These are phyloP conservation scores for Gobius niger DNA, from an alignment of 2,113 vertebrate species.

Conservation along the genomic window DNA sequence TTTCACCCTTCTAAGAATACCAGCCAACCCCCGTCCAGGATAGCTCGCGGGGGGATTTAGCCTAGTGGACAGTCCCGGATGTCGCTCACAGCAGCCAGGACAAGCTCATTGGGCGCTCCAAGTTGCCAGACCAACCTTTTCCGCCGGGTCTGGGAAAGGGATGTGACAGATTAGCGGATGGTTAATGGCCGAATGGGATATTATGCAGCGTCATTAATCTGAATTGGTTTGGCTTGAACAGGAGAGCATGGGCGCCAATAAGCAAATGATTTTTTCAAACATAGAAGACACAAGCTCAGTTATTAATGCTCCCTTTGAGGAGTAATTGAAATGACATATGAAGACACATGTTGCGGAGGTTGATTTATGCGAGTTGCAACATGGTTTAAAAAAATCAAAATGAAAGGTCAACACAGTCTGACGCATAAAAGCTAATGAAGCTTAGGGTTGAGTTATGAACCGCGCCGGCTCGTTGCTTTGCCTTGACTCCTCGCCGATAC, in stretches of 20 bases:
- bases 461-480: neutral
- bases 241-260: constrained; percentile 26
- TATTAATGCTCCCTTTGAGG: constrained; percentile 15
- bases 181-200: constrained; percentile 60
- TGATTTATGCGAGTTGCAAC: constrained; percentile 1
- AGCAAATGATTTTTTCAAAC: constrained; percentile 42
- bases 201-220: constrained; percentile 65
- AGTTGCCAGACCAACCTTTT: constrained; percentile 52
- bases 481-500: neutral
- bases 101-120: constrained; percentile 2
- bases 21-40: constrained; percentile 53
- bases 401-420: constrained; percentile 5
- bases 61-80: constrained; percentile 42
- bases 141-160: constrained; percentile 44
- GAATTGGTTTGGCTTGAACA: constrained; percentile 53
- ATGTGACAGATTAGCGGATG: constrained; percentile 62
- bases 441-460: neutral
- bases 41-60: constrained; percentile 30
- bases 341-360: constrained; percentile 9
- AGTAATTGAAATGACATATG: constrained; percentile 12
- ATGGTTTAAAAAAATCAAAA: constrained; percentile 1
- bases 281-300: constrained; percentile 21
- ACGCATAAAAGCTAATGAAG: neutral
- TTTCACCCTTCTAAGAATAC: constrained; percentile 69
- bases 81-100: constrained; percentile 35